Percentiles rank a stretch among this genome's conserved stretches.
Conservation (phyloP, 2,888 invertebrate genomes). For the Sarcophaga caerulescens region DNA sequence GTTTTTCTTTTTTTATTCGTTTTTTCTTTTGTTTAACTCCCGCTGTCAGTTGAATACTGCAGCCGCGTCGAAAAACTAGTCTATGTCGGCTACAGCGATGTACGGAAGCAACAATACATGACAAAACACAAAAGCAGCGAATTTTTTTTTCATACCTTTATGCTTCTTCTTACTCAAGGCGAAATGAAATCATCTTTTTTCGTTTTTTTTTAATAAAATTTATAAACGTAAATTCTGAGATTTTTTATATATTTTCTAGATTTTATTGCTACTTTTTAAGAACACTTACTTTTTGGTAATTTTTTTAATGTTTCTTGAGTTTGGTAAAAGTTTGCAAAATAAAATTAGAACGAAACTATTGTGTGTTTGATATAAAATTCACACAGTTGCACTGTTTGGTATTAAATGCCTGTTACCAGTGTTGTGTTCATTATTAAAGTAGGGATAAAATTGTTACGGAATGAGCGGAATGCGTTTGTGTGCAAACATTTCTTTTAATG, state of each 20-base stretch:
- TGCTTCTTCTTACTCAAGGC: constrained; percentile 67
- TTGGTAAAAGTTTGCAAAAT: constrained; percentile 65
- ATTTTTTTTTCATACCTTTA: constrained; percentile 69
- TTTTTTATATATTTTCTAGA: neutral
- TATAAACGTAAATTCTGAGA: constrained; percentile 22
- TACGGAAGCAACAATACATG: constrained; percentile 70
- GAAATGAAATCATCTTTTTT: constrained; percentile 79
- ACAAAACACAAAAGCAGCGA: constrained; percentile 71
- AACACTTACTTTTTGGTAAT: constrained; percentile 49
- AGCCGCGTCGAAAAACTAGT: constrained; percentile 52
- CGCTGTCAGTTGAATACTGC: constrained; percentile 35
- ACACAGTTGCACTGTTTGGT: constrained; percentile 43
- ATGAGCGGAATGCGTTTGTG: too few relatives aligned
- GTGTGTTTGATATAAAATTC: constrained; percentile 36
- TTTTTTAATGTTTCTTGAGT: constrained; percentile 23
- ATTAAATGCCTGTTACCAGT: neutral
- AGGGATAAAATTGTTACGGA: too few relatives aligned
- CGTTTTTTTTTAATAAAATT: neutral
- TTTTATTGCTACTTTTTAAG: neutral
- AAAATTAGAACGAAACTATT: constrained; percentile 65
- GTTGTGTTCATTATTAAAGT: too few relatives aligned
- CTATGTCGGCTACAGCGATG: constrained; percentile 60
- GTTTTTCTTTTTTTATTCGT: constrained; percentile 18
- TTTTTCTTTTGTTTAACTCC: constrained; percentile 36
- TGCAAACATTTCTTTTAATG: too few relatives aligned